phyloP scores from a whole-genome alignment of 64 coral and sea anemone genomes.

The Orbicella faveolata region DNA sequence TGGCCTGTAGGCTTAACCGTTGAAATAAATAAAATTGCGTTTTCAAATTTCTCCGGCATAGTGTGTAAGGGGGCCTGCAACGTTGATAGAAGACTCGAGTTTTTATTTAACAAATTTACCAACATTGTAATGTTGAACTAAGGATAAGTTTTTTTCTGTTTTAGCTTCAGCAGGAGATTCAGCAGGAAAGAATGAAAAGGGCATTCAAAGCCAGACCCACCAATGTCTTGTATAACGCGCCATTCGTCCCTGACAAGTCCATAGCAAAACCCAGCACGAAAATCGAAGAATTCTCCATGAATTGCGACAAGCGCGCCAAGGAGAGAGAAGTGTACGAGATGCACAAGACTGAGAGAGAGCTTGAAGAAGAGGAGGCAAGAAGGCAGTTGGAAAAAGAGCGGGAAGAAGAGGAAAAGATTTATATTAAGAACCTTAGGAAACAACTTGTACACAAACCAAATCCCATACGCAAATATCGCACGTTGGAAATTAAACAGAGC shows the following conservation, averaged over 20 bases:
- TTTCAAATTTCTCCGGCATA: too few species aligned
- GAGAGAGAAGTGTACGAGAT: conserved; percentile 81
- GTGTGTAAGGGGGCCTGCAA: too few species aligned
- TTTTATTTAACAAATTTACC: neutral
- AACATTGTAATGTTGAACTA: neutral
- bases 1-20: too few species aligned
- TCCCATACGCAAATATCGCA: conserved; percentile 67
- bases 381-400: conserved; percentile 53
- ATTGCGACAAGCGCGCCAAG: conserved; percentile 67
- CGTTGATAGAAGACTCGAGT: too few species aligned
- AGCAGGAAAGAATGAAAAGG: conserved; percentile 66
- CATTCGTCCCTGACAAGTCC: conserved; percentile 86
- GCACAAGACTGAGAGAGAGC: conserved; percentile 67
- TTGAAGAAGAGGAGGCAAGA: conserved; percentile 27
- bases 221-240: conserved; percentile 68
- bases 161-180: conserved; percentile 78
- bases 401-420: conserved; percentile 71
- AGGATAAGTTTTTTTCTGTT: neutral
- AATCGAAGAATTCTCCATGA: conserved; percentile 75
- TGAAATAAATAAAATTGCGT: too few species aligned
- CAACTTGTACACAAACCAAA: conserved; percentile 89
- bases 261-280: conserved; percentile 54
- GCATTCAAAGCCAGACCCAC: conserved; percentile 75
- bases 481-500: conserved; percentile 58
- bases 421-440: conserved; percentile 65